These are phyloP conservation scores for Drosophila arawakana DNA, from an alignment of 1,140 invertebrate species.

Conservation along the genomic window DNA sequence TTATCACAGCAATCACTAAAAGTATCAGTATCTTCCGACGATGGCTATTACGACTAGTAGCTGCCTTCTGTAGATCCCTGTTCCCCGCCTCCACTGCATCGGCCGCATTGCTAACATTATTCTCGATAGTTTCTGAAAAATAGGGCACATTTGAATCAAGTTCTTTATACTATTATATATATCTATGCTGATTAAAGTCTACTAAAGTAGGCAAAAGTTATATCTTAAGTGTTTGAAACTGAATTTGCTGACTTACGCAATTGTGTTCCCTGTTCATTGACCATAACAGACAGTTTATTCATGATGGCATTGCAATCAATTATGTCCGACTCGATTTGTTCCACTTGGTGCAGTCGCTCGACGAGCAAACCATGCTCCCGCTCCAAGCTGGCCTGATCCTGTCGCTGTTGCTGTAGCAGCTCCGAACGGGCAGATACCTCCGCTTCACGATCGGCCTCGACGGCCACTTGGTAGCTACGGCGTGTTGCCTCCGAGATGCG, in stretches of 20 bases:
- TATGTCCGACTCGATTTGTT: slow-evolving; percentile 93
- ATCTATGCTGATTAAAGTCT: too few species aligned
- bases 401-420: slow-evolving; percentile 86
- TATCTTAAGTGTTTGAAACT: not conserved
- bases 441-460: slow-evolving; percentile 84
- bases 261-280: slow-evolving; percentile 92
- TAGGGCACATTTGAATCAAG: slow-evolving; percentile 14
- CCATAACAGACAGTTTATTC: slow-evolving; percentile 92
- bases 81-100: slow-evolving; percentile 91
- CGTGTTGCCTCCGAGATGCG: slow-evolving; percentile 92
- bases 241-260: slow-evolving; percentile 88
- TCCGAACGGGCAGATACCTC: slow-evolving; percentile 84
- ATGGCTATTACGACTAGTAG: slow-evolving; percentile 90
- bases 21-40: slow-evolving; percentile 90
- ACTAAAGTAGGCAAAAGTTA: too few species aligned
- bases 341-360: slow-evolving; percentile 90
- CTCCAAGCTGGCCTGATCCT: slow-evolving; percentile 87
- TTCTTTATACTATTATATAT: not conserved
- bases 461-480: slow-evolving; percentile 86
- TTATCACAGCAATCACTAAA: slow-evolving; percentile 87
- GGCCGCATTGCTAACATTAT: slow-evolving; percentile 91
- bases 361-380: slow-evolving; percentile 92
- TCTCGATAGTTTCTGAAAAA: slow-evolving; percentile 93
- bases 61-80: slow-evolving; percentile 91
- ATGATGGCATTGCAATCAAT: slow-evolving; percentile 97